phyloP scores from a whole-genome alignment of 2,797 vertebrate genomes.

The Falco biarmicus region DNA sequence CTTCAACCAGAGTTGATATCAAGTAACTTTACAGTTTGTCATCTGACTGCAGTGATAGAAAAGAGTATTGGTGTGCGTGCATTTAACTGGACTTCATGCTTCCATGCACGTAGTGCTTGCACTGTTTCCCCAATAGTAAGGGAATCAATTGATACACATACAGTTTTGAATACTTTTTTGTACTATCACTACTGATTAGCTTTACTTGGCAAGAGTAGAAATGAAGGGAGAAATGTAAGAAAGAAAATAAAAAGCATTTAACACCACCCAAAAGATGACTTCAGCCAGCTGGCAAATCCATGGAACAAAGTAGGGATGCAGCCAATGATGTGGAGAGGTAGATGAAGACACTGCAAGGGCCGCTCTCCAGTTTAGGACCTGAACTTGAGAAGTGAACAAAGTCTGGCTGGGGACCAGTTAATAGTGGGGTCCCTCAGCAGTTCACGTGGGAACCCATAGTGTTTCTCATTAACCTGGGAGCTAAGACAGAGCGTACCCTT shows the following conservation, averaged over 20 bases:
- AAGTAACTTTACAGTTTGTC: not conserved
- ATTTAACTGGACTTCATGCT: not conserved
- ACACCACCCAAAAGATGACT: not conserved
- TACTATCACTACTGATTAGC: not conserved
- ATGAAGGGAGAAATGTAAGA: not conserved
- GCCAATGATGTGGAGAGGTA: not conserved
- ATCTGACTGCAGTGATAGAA: not conserved
- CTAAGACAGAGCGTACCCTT: not conserved
- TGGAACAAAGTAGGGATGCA: not conserved
- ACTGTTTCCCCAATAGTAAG: not conserved
- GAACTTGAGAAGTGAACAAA: not conserved
- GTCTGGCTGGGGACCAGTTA: not conserved
- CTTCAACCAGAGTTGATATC: not conserved
- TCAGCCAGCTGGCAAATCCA: not conserved
- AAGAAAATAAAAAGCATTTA: not conserved
- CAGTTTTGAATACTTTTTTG: not conserved
- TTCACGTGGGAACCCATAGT: not conserved
- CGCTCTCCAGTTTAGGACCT: not conserved
- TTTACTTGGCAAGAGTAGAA: not conserved
- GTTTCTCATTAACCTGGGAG: not conserved
- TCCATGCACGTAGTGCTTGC: not conserved
- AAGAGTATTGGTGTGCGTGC: not conserved
- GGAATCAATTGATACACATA: not conserved
- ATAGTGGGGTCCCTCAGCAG: not conserved
- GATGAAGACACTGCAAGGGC: not conserved